These are phyloP conservation scores for Adelognathus sp. DNA, from an alignment of 2,888 invertebrate species.

Conservation along the genomic window DNA sequence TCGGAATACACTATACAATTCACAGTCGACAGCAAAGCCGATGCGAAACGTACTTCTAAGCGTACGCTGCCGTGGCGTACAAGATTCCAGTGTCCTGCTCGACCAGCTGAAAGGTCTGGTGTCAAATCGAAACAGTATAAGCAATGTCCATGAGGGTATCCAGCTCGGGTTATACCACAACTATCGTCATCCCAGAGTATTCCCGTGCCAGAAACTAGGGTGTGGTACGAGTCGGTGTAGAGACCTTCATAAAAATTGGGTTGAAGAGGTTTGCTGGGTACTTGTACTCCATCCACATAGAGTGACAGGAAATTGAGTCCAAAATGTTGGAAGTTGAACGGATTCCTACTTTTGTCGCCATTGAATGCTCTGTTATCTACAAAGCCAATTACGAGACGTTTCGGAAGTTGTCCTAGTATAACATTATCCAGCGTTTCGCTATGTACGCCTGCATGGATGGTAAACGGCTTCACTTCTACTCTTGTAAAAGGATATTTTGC, in stretches of 20 bases:
- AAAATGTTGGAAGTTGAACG: neutral
- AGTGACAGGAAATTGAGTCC: slow-evolving; percentile 3
- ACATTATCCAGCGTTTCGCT: slow-evolving; percentile 68
- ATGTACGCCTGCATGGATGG: slow-evolving; percentile 60
- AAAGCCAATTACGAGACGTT: no score
- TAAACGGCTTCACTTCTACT: slow-evolving; percentile 57
- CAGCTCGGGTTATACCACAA: neutral
- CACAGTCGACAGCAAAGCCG: no score
- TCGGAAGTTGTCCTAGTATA: no score
- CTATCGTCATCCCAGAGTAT: neutral
- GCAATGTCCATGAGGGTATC: neutral
- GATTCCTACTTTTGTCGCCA: slow-evolving; percentile 52
- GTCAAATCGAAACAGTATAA: slow-evolving; percentile 11
- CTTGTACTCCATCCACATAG: slow-evolving; percentile 3
- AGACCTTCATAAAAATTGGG: neutral
- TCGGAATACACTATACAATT: no score
- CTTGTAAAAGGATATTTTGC: slow-evolving; percentile 63
- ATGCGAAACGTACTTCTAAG: no score
- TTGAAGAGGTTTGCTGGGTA: slow-evolving; percentile 9
- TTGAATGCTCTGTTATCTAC: slow-evolving; percentile 62
- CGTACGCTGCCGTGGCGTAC: no score
- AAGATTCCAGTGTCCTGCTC: no score
- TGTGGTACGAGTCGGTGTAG: neutral
- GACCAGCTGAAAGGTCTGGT: no score
- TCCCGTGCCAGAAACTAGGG: no score